Evolutionary conservation across 2,888 invertebrate species (phyloP), one percentile per base, ranked within the genome.

Genomic region (Agrotis clavis): DNA sequence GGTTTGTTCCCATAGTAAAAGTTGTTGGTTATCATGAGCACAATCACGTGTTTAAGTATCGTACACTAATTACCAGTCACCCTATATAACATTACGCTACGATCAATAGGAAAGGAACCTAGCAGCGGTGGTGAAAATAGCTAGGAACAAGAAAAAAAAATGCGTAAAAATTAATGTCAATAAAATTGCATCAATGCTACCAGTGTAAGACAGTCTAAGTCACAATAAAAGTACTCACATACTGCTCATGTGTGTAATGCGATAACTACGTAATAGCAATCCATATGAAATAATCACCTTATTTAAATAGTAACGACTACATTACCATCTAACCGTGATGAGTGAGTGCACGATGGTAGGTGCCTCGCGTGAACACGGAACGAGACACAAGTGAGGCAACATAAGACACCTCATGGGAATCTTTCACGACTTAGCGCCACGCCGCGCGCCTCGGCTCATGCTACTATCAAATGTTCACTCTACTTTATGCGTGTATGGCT

Each of bases 361-460:
- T 48, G 77, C 63, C 35, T 59, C 68, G 66, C 86, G 85, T 85
- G 86, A 82, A 81, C 81, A 79, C 79, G 79, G 75, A 83, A 79
- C 78, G 69, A 82, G 81, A 74, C 60, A 68, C 65, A 50, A 65
- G 79, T 89, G 87, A 78, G 69, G 89, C 83, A 89, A 90, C 77
- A 47, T 60, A 67, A 81, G 82, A 83, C 79, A 77, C 85, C 79
- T 83, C 87, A 90, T 87, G 87, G 84, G 88, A 86, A 87, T 85
- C 86, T 84, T 87, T 89, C 90, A 90, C 90, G 90, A 90, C 76
- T 89, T 83, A 71, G 75, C 82, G 71, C 74, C 74, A 51, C 63
- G 48, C 61, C 18, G 45, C 51, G 16, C 45, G 25, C 51, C 74
- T 74, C 71, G 81, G 81, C 84, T 86, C 87, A 84, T 82, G 85